These are phyloP conservation scores for Oegoconia quadripuncta DNA, from an alignment of 2,888 invertebrate genomes.

Conservation along the genomic window DNA sequence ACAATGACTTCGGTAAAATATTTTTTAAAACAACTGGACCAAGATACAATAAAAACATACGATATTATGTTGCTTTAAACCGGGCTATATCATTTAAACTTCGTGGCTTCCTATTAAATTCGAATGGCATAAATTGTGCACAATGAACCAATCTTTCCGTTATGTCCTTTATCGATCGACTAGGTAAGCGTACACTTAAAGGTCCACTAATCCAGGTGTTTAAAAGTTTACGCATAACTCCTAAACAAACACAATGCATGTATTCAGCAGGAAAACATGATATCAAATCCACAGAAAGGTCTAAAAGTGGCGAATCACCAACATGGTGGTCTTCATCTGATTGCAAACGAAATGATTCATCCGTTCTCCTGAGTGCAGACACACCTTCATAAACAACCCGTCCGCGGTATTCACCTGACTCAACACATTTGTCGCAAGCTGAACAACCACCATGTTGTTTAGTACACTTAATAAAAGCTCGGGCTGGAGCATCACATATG, in stretches of 20 bases:
- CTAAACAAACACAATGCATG: slow-evolving; percentile 11
- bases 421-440: slow-evolving; percentile 12
- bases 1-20: slow-evolving; percentile 2
- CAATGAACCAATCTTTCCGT: slow-evolving; percentile 5
- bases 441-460: slow-evolving; percentile 11
- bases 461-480: slow-evolving; percentile 8
- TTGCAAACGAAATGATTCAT: slow-evolving; percentile 8
- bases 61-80: slow-evolving; percentile 8
- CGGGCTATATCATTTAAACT: slow-evolving; percentile 5
- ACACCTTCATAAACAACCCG: slow-evolving; percentile 11
- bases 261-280: slow-evolving; percentile 5
- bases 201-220: slow-evolving; percentile 8
- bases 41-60: slow-evolving; percentile 4
- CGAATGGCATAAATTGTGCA: neutral
- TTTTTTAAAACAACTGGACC: slow-evolving; percentile 2
- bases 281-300: neutral
- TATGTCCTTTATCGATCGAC: slow-evolving; percentile 3
- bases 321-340: slow-evolving; percentile 14
- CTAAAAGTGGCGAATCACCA: slow-evolving; percentile 8
- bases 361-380: slow-evolving; percentile 4
- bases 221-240: slow-evolving; percentile 10
- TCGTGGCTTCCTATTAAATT: slow-evolving; percentile 3
- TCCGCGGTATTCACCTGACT: slow-evolving; percentile 7
- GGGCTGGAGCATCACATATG: slow-evolving; percentile 12
- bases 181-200: slow-evolving; percentile 9